phyloP scores from a whole-genome alignment of 1,140 invertebrate species.

The Lasaia peninsularis region DNA sequence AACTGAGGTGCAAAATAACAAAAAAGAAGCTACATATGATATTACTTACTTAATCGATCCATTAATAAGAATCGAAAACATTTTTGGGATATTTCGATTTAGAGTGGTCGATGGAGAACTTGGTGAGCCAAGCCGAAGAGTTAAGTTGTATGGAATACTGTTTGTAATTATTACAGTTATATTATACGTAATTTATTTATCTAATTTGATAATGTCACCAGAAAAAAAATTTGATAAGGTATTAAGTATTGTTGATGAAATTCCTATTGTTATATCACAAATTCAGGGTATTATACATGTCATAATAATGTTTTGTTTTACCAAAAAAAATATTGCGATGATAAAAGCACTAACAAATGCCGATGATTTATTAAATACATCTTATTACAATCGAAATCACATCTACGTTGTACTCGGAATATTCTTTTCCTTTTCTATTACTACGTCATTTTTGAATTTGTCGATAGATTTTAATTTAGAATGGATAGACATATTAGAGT shows the following conservation, averaged over 20 bases:
- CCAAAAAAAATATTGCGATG: slow-evolving; percentile 30
- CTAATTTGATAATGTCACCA: background rate
- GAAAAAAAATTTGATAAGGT: background rate
- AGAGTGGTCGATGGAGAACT: slow-evolving; percentile 20
- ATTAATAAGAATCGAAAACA: slow-evolving; percentile 33
- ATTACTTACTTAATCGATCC: slow-evolving; percentile 27
- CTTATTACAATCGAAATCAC: slow-evolving; percentile 25
- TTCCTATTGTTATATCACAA: slow-evolving; percentile 31
- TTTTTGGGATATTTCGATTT: slow-evolving; percentile 43
- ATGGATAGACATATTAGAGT: slow-evolving; percentile 16
- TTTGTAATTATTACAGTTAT: slow-evolving; percentile 9
- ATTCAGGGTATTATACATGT: slow-evolving; percentile 36
- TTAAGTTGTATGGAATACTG: slow-evolving; percentile 30
- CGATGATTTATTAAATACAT: slow-evolving; percentile 34
- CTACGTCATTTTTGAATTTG: slow-evolving; percentile 1
- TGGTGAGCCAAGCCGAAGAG: slow-evolving; percentile 23
- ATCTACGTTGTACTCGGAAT: slow-evolving; percentile 18
- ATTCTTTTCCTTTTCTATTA: slow-evolving; percentile 9
- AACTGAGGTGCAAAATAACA: background rate
- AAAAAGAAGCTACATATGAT: background rate
- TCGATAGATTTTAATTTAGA: background rate
- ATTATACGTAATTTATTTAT: background rate
- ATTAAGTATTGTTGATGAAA: slow-evolving; percentile 30
- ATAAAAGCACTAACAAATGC: slow-evolving; percentile 32
- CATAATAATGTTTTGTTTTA: slow-evolving; percentile 27